Percentiles rank a stretch among this genome's conserved stretches.
phyloP scores from a whole-genome alignment of 2,113 vertebrate species.

The Elaphurus davidianus region DNA sequence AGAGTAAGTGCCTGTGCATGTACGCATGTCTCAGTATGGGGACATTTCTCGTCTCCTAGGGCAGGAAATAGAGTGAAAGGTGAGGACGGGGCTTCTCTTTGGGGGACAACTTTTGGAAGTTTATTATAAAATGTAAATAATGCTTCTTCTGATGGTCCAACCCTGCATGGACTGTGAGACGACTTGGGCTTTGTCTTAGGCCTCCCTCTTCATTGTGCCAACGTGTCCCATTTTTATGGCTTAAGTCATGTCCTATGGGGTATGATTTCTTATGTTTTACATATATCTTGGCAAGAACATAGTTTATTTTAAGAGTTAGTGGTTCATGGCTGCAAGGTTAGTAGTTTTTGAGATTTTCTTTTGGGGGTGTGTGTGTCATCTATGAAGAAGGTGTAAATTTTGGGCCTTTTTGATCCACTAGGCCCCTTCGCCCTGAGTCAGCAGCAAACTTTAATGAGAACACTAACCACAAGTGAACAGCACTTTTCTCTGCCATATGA shows the following conservation, averaged over 20 bases:
- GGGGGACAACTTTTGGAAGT: not conserved
- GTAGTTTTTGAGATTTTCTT: constrained; percentile 72
- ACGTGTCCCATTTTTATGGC: constrained; percentile 68
- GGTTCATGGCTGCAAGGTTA: constrained; percentile 67
- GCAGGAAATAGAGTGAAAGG: constrained; percentile 46
- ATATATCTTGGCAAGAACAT: constrained; percentile 69
- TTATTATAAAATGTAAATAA: not conserved
- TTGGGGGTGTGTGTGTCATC: constrained; percentile 25
- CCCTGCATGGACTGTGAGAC: constrained; percentile 14
- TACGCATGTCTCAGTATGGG: not conserved
- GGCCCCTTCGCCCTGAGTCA: not conserved
- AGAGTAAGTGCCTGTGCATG: not conserved
- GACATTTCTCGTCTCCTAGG: constrained; percentile 33
- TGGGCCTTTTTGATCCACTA: constrained; percentile 39
- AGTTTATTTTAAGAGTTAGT: constrained; percentile 78
- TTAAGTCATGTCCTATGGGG: constrained; percentile 69
- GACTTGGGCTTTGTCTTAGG: constrained; percentile 50
- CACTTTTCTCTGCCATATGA: not conserved
- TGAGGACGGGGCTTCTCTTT: not conserved
- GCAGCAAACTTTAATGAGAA: not conserved
- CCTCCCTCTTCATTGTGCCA: constrained; percentile 53
- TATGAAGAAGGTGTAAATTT: constrained; percentile 60
- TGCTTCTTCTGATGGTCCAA: not conserved
- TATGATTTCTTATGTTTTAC: constrained; percentile 76
- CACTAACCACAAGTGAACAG: not conserved